Evolutionary conservation across 1,140 invertebrate genomes (phyloP), one percentile per base, ranked within the genome.

Genomic region (Glomeris maerens): DNA sequence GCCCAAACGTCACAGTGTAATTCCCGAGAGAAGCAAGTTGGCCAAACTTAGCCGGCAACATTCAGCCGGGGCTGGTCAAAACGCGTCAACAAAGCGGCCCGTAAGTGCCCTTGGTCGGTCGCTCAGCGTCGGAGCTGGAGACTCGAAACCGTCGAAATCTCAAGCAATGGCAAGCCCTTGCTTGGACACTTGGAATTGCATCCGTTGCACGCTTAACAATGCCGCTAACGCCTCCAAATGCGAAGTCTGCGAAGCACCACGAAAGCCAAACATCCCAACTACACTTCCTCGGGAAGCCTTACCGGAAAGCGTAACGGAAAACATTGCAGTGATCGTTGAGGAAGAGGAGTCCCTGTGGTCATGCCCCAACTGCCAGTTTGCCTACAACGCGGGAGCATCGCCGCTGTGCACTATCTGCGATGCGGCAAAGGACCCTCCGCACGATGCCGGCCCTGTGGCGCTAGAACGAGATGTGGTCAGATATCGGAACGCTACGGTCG

Each of bases 351-450:
- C n/a, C n/a, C 83, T 84, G 78, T 90, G 85, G 85, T 83, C 81
- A 42, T 91, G 85, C 69, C 72, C 74, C 49, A 80, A 85, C 65
- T 91, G 85, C 66, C 86, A 83, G 59, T 89, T 83, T 67, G 81
- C 84, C 42, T 87, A 86, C 63, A 90, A 90, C 70, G 78, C 81
- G 47, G 74, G 83, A 55, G 81, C 80, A 75, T 77, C 78, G 36
- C 75, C 78, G 22, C 69, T 71, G 36, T 90, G 86, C 64, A 83
- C 86, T 62, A 83, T 87, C 59, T 90, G 85, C 60, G 77, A 78
- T 51, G 76, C 75, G 57, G 68, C 71, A 56, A 67, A 74, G 51
- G 74, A 75, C 21, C 73, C 52, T n/a, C 31, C 3, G 10, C n/a
- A 38, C 14, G 4, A 41, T 46, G 28, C n/a, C 3, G 28, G 7